These are phyloP conservation scores for Pterostichus madidus DNA, from an alignment of 2,888 invertebrate genomes.

Conservation along the genomic window DNA sequence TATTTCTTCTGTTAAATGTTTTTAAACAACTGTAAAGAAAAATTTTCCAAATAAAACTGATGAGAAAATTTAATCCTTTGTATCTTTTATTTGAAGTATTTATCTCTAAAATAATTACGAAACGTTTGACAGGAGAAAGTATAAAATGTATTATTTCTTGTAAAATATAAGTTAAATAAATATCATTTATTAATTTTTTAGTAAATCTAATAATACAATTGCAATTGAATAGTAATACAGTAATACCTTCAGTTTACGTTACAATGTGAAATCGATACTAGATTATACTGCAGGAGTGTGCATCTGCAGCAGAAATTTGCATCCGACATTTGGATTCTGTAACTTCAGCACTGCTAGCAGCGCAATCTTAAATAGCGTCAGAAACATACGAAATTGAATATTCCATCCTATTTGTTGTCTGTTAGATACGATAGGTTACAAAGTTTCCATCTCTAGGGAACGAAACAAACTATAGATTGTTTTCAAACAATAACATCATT, in stretches of 20 bases:
- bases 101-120: too few relatives aligned
- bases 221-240: too few relatives aligned
- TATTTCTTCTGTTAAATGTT: too few relatives aligned
- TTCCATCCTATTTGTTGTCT: conserved; percentile 3
- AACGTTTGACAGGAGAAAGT: too few relatives aligned
- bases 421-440: background rate
- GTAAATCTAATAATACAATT: too few relatives aligned
- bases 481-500: conserved; percentile 12
- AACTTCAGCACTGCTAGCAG: background rate
- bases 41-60: too few relatives aligned
- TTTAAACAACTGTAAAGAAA: too few relatives aligned
- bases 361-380: background rate
- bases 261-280: background rate
- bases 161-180: too few relatives aligned
- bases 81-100: too few relatives aligned
- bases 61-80: too few relatives aligned
- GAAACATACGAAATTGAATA: conserved; percentile 1
- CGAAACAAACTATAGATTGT: conserved; percentile 2
- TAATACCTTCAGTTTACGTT: background rate
- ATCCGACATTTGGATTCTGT: conserved; percentile 1
- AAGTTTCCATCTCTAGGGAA: background rate
- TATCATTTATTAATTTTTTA: too few relatives aligned
- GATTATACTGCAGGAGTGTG: background rate
- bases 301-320: conserved; percentile 7
- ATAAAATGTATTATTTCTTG: too few relatives aligned